These are phyloP conservation scores for Ascidia mentula DNA, from an alignment of 23 tunicate genomes.

Conservation along the genomic window DNA sequence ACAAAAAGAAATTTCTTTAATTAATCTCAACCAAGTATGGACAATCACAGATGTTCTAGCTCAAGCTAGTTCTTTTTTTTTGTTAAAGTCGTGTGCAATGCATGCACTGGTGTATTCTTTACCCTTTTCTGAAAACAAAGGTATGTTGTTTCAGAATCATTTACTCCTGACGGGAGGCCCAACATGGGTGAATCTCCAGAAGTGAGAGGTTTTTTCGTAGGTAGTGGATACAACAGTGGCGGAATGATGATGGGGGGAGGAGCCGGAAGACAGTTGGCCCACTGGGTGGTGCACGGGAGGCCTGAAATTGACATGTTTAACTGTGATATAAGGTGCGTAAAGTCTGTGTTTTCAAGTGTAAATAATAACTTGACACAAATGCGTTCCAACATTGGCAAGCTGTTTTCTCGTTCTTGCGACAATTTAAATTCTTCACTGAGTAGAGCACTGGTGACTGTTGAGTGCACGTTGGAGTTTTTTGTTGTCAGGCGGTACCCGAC, in stretches of 20 bases:
- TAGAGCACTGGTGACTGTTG: not conserved
- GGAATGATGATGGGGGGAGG: slow-evolving; percentile 93
- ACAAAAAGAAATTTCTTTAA: too few species aligned
- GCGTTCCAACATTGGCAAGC: not conserved
- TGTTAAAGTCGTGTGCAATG: too few species aligned
- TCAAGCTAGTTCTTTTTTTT: too few species aligned
- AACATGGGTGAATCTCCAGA: slow-evolving; percentile 72
- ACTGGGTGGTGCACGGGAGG: slow-evolving; percentile 54
- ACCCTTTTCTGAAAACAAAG: too few species aligned
- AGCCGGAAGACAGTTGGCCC: slow-evolving; percentile 86
- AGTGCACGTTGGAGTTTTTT: not conserved
- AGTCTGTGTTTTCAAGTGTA: not conserved
- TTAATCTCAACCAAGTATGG: too few species aligned
- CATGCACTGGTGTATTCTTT: too few species aligned
- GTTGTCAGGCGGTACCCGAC: slow-evolving; percentile 45
- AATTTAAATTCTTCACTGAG: not conserved
- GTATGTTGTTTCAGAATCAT: slow-evolving; percentile 52
- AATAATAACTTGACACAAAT: not conserved
- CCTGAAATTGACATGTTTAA: slow-evolving; percentile 56
- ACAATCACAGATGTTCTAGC: too few species aligned
- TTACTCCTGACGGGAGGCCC: slow-evolving; percentile 66
- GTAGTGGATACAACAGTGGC: slow-evolving; percentile 85
- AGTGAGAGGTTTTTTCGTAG: slow-evolving; percentile 59
- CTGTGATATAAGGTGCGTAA: slow-evolving; percentile 70
- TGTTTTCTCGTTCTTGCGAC: too few species aligned